Evolutionary conservation across 2,113 vertebrate genomes (phyloP).

Genomic region (Danionella cerebrum): DNA sequence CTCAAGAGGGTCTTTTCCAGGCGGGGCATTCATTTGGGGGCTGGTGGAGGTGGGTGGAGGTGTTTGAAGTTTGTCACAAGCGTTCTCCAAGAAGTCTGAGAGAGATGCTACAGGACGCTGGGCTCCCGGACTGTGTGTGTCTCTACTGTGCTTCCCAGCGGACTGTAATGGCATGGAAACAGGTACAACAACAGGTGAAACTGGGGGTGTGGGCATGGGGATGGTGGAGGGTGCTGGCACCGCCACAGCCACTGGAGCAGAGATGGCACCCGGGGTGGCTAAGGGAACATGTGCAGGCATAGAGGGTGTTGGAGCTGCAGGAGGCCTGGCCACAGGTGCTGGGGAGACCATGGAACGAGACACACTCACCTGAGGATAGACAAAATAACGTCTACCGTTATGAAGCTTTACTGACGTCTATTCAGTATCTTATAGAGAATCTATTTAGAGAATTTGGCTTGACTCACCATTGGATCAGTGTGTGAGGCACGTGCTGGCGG

Average conservation of each 20-base stretch:
- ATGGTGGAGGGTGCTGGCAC: background rate
- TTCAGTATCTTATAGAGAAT: no score
- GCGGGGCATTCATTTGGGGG: constrained; percentile 36
- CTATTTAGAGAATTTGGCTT: background rate
- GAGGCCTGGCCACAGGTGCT: constrained; percentile 4
- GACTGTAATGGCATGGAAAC: constrained; percentile 39
- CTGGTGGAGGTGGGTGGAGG: constrained; percentile 44
- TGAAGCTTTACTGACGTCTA: no score
- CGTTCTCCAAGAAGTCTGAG: constrained; percentile 64
- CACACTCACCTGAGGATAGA: constrained; percentile 20
- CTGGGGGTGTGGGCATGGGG: background rate
- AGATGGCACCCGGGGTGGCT: background rate
- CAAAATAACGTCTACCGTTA: background rate
- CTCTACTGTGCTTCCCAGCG: constrained; percentile 41
- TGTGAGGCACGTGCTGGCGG: background rate
- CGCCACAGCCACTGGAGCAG: background rate
- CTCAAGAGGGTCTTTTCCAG: constrained; percentile 44
- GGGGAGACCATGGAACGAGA: constrained; percentile 8
- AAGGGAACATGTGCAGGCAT: constrained; percentile 1
- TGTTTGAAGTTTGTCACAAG: constrained; percentile 51
- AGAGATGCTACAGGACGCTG: constrained; percentile 58
- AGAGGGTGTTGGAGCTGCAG: background rate
- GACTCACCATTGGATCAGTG: constrained; percentile 16
- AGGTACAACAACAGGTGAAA: constrained; percentile 4
- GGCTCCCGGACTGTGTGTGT: constrained; percentile 48